These are phyloP conservation scores for Cheracebus regulus DNA, from an alignment of 2,797 vertebrate species.

Conservation along the genomic window DNA sequence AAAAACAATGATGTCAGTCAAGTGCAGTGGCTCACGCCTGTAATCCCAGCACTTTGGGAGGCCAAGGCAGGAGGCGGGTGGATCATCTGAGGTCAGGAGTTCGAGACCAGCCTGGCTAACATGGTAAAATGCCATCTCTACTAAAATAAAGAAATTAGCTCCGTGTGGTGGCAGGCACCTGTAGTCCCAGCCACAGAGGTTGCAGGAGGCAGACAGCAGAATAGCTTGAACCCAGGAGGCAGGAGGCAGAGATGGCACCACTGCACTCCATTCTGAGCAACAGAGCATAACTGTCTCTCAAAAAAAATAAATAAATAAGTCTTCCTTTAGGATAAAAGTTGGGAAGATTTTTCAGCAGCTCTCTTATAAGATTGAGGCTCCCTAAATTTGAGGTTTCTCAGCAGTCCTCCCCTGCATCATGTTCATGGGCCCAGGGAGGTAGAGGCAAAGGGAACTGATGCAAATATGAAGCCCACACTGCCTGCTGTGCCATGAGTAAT, in stretches of 20 bases:
- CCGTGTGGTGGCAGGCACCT: rapidly evolving
- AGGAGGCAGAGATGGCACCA: no score
- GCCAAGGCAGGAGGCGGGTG: neutral
- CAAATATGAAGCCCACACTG: neutral
- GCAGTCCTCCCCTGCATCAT: neutral
- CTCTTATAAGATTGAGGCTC: neutral
- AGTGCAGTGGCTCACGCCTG: neutral
- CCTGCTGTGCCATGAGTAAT: neutral
- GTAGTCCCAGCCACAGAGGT: neutral
- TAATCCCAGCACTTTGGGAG: neutral
- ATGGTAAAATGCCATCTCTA: neutral
- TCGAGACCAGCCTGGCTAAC: neutral
- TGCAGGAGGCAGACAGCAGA: no score
- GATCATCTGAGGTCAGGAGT: neutral
- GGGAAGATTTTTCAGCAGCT: neutral
- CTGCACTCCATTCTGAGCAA: neutral
- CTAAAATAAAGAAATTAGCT: neutral
- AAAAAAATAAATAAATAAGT: neutral
- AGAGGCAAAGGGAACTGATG: neutral
- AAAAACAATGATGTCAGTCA: neutral
- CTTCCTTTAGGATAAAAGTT: neutral
- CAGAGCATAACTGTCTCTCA: neutral
- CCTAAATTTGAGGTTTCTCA: neutral
- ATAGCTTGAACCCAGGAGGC: neutral
- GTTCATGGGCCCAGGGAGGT: neutral